A percentile compares a stretch with the other conserved stretches of the same genome.
Evolutionary conservation across 2,113 vertebrate species (phyloP).

Genomic region (Gnathonemus echidnorhynchus): DNA sequence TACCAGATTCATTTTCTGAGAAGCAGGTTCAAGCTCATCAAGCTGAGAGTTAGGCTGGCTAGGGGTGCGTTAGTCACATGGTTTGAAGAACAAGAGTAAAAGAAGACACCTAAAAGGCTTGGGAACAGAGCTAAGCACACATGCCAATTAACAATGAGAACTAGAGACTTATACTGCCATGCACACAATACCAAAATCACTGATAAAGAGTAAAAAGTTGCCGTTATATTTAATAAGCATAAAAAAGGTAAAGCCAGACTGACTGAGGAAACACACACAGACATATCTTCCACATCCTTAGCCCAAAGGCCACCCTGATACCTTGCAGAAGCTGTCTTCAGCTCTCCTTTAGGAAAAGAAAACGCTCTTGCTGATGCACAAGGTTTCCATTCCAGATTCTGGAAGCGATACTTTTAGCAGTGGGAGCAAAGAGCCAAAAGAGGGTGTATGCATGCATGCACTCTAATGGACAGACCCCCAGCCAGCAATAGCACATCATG

Average conservation of each 20-base stretch:
- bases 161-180: not conserved
- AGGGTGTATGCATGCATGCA: not conserved
- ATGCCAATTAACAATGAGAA: not conserved
- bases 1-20: not conserved
- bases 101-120: not conserved
- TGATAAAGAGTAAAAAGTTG: not conserved
- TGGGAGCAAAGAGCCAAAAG: not conserved
- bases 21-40: not conserved
- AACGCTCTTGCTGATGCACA: not conserved
- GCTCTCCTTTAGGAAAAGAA: not conserved
- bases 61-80: not conserved
- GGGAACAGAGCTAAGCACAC: not conserved
- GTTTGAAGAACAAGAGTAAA: not conserved
- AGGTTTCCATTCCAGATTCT: not conserved
- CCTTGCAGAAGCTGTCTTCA: not conserved
- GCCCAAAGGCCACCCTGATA: not conserved
- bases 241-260: not conserved
- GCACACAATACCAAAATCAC: not conserved
- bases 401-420: constrained; percentile 8
- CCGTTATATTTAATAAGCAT: not conserved
- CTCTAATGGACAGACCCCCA: not conserved
- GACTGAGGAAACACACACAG: not conserved
- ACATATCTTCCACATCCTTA: not conserved
- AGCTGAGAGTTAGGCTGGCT: not conserved
- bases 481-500: not conserved